These are phyloP conservation scores for Albula glossodonta DNA, from an alignment of 2,113 vertebrate species.

Conservation along the genomic window DNA sequence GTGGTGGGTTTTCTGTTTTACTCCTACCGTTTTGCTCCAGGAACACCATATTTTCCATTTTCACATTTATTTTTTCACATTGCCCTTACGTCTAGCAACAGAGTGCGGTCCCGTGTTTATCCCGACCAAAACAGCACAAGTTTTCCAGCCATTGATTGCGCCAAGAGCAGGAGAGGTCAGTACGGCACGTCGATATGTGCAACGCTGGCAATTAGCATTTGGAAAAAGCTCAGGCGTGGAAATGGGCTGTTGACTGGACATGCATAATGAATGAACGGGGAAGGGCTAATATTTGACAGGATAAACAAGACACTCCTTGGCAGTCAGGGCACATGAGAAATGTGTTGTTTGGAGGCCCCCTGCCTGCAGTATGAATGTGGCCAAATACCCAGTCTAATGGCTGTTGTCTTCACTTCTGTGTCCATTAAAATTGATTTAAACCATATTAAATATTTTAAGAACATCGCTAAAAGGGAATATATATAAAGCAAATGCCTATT, in stretches of 20 bases:
- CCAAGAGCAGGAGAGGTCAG: constrained; percentile 1
- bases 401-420: neutral
- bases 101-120: neutral
- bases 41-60: neutral
- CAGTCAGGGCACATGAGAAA: neutral
- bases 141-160: constrained; percentile 5
- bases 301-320: constrained; percentile 43
- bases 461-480: neutral
- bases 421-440: constrained; percentile 6
- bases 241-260: constrained; percentile 54
- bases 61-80: neutral
- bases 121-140: neutral
- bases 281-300: constrained; percentile 44
- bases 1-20: neutral
- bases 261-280: constrained; percentile 61
- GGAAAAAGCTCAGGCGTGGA: constrained; percentile 43
- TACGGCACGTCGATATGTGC: neutral
- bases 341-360: neutral
- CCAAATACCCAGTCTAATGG: neutral
- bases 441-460: constrained; percentile 2
- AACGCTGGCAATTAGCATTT: constrained; percentile 45
- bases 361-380: neutral
- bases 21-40: neutral
- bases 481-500: neutral
- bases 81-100: neutral